Evolutionary conservation across 2,797 vertebrate genomes (phyloP).

Genomic region (Onychomys torridus): DNA sequence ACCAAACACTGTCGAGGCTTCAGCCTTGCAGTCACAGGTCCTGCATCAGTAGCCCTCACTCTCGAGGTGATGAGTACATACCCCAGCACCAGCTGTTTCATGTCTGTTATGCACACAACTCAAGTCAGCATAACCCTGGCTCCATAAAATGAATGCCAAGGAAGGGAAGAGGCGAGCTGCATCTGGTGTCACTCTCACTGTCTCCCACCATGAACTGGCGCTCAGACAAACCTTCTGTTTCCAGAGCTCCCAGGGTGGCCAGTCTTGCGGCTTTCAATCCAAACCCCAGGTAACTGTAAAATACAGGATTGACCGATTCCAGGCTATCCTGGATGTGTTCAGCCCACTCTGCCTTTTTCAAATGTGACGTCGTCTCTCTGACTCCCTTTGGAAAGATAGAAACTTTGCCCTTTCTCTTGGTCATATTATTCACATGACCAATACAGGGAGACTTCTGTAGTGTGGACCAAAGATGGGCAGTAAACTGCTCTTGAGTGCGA

Average conservation of each 20-base stretch:
- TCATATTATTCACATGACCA: neutral
- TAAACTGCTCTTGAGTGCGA: conserved; percentile 12
- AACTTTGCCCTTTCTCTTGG: conserved; percentile 18
- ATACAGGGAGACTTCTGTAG: neutral
- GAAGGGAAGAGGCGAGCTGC: conserved; percentile 5
- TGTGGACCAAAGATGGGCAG: conserved; percentile 9
- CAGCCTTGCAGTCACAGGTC: neutral
- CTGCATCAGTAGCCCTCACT: neutral
- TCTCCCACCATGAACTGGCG: neutral
- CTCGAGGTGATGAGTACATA: conserved; percentile 19
- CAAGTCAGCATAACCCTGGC: neutral
- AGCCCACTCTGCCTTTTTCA: neutral
- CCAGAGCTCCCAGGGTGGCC: conserved; percentile 94
- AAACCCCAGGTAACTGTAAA: conserved; percentile 96
- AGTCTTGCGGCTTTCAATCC: conserved; percentile 95
- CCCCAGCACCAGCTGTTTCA: neutral
- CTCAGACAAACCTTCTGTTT: conserved; percentile 91
- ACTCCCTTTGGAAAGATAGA: conserved; percentile 18
- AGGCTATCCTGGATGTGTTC: conserved; percentile 31
- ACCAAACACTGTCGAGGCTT: conserved; percentile 2
- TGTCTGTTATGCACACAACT: neutral
- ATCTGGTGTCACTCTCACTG: neutral
- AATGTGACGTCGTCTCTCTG: conserved; percentile 32
- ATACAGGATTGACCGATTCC: conserved; percentile 60
- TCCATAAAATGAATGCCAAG: neutral